phyloP scores from a whole-genome alignment of 1,140 invertebrate species.

The Dendroctonus ponderosae region DNA sequence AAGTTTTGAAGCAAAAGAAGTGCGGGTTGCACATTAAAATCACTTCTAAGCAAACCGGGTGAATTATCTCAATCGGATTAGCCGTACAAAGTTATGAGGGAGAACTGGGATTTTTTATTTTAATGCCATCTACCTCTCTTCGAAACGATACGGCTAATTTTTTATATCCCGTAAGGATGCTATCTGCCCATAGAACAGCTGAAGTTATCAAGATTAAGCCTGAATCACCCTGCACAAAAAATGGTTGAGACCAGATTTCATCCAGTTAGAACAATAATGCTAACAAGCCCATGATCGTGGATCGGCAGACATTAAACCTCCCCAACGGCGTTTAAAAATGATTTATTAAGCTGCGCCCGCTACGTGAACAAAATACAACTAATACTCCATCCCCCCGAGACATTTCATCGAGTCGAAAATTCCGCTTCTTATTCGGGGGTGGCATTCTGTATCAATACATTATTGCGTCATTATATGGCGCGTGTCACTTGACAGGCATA shows the following conservation, averaged over 20 bases:
- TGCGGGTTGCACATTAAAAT: too few species aligned
- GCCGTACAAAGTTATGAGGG: too few species aligned
- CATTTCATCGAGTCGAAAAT: neutral
- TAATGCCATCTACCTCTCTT: too few species aligned
- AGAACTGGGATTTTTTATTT: too few species aligned
- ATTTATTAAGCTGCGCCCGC: slow-evolving; percentile 6
- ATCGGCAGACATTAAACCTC: neutral
- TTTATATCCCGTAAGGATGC: too few species aligned
- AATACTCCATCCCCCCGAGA: slow-evolving; percentile 9
- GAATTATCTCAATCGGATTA: too few species aligned
- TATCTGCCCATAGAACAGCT: too few species aligned
- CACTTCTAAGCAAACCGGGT: too few species aligned
- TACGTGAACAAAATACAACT: slow-evolving; percentile 5
- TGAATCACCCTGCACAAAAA: too few species aligned
- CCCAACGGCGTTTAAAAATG: slow-evolving; percentile 13
- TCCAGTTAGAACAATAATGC: neutral
- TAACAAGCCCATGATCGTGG: neutral
- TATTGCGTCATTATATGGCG: slow-evolving; percentile 49
- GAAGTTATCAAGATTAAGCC: too few species aligned
- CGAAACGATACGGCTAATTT: too few species aligned
- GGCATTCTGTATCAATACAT: slow-evolving; percentile 46
- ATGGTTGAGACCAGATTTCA: neutral
- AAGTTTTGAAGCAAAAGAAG: too few species aligned
- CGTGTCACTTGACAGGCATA: slow-evolving; percentile 48
- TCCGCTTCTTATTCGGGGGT: slow-evolving; percentile 30